Conservation (phyloP, 2,888 invertebrate genomes). For the Sepioteuthis lessoniana region DNA sequence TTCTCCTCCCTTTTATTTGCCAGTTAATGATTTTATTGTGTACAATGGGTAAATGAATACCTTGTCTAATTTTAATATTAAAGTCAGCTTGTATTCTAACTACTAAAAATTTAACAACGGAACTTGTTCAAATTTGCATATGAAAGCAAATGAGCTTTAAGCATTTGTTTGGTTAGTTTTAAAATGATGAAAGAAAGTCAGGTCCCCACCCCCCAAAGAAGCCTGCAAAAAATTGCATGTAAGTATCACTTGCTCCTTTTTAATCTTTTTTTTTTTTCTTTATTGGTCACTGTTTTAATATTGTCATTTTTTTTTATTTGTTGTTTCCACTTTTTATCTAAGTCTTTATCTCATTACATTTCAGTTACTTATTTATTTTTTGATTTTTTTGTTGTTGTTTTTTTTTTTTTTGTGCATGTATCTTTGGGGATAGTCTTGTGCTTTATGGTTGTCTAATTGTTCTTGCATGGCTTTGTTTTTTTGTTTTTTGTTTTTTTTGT, state of each 20-base stretch:
- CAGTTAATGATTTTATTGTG: background rate
- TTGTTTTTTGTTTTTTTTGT: too few species aligned
- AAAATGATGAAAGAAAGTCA: background rate
- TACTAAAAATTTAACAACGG: background rate
- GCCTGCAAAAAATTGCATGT: background rate
- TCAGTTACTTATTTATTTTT: too few species aligned
- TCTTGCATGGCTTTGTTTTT: background rate
- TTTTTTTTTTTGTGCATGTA: background rate
- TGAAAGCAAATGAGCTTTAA: background rate
- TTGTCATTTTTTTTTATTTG: background rate
- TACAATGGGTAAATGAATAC: background rate
- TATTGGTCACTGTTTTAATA: background rate
- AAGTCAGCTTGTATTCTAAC: background rate
- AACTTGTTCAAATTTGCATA: background rate
- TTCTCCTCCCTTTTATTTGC: background rate
- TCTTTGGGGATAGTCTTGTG: background rate
- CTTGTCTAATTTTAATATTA: background rate
- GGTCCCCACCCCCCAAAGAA: background rate
- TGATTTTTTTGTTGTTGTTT: too few species aligned
- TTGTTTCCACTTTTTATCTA: background rate
- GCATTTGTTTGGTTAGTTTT: background rate
- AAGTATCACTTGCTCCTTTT: background rate
- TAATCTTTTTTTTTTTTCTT: background rate
- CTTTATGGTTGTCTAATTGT: background rate
- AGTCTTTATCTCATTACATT: too few species aligned